Percentiles rank a stretch among this genome's conserved stretches.
Conservation (phyloP, 2,113 vertebrate species). For the Merops nubicus region DNA sequence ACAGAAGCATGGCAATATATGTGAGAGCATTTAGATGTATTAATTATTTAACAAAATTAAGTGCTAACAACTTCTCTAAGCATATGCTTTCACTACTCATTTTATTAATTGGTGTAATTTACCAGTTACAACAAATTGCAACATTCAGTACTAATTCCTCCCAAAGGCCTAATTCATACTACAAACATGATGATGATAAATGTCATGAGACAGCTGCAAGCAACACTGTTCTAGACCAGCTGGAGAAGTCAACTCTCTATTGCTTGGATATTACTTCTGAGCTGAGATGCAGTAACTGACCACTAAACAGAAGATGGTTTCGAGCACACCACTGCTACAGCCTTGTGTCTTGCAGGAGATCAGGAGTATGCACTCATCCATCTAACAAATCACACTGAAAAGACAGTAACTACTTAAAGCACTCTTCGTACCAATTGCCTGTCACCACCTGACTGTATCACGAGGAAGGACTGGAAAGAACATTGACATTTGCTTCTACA, state of each 20-base stretch:
- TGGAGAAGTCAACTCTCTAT: not conserved
- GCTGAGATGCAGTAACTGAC: not conserved
- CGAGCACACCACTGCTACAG: not conserved
- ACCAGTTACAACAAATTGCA: not conserved
- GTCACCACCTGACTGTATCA: not conserved
- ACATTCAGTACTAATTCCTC: not conserved
- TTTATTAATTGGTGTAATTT: not conserved
- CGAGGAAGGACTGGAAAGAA: not conserved
- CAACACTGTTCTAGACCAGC: fast-evolving
- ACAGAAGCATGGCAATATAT: not conserved
- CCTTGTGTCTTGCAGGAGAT: not conserved
- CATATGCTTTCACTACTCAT: not conserved
- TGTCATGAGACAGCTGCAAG: not conserved
- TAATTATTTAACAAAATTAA: not conserved
- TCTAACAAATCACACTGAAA: not conserved
- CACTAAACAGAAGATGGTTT: not conserved
- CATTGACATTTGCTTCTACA: not conserved
- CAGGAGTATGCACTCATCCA: not conserved
- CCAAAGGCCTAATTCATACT: not conserved
- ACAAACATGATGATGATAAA: not conserved
- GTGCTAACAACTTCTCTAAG: not conserved
- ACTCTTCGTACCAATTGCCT: not conserved
- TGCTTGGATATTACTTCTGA: not conserved
- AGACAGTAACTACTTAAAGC: not conserved
- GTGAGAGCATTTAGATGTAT: not conserved